Base-by-base conservation (phyloP, 2,113 vertebrate species). In the Anarrhichthys ocellatus region DNA sequence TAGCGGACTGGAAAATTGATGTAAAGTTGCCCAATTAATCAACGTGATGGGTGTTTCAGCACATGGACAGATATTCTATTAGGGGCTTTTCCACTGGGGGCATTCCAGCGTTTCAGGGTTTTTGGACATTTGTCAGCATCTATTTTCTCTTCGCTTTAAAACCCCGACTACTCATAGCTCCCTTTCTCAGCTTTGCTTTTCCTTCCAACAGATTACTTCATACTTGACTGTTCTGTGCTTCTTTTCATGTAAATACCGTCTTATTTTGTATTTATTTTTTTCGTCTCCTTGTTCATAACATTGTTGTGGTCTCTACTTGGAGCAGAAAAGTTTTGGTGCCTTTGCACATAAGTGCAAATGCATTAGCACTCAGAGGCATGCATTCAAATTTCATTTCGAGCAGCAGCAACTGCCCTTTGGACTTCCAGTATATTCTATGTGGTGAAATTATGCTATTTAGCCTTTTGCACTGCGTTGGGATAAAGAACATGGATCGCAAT, bases 381-480 rank as follows among this genome's bases (percentile, higher is more conserved):
- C 48, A 36, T 48, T 76, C 17, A 29, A 42, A 66, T 2, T 34
- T 18, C 32, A 66, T 2, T 15, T 15, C 32, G 15, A 67, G 66
- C 59, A 68, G 10, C 62, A 61, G 4, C 5, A 67, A 20, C 14
- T 56, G 20, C 69, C 52, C 61, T 82, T 67, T 83, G n/a, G n/a
- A 68, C 52, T 81, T 40, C 34, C 66, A 36, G n/a, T 27, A 8
- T 6, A 27, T 63, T 27, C 4, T 42, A 36, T 82, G 20, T 46
- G 22, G 62, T 11, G 72, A 73, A 78, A 84, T 79, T 15, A 70
- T 62, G 68, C 81, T 84, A 18, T 73, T 90, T 89, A 89, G 79
- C 80, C 78, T 88, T 87, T 75, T 76, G 64, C 50, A 24, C 75
- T 48, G 32, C 1, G 52, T 34, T 44, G 20, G 65, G 64, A 81